Conservation (phyloP, 2,797 vertebrate species). For the Urocyon cinereoargenteus region DNA sequence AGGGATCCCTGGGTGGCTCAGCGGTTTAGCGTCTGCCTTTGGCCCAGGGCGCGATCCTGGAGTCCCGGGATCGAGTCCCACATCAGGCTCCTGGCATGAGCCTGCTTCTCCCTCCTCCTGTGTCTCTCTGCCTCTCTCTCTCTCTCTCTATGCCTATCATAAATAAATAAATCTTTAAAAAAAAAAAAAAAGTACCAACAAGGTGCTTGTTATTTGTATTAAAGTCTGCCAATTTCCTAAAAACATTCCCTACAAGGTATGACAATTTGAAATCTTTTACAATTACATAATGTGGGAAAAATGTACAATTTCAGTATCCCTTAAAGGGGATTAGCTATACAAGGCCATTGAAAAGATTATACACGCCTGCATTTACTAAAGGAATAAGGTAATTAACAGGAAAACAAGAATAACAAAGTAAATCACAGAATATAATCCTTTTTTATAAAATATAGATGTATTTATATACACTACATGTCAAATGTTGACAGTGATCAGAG, state of each 20-base stretch:
- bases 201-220: background rate
- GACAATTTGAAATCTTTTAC: constrained; percentile 37
- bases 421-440: background rate
- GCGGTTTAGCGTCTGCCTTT: no score
- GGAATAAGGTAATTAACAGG: background rate
- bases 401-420: constrained; percentile 29
- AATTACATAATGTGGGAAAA: background rate
- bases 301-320: constrained; percentile 6
- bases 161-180: no score
- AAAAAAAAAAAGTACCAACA: background rate
- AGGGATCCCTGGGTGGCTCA: background rate
- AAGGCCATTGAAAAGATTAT: background rate
- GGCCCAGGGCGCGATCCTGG: no score
- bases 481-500: background rate
- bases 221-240: background rate
- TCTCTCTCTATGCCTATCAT: no score
- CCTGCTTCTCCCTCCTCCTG: no score
- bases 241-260: background rate
- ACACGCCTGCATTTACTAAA: background rate
- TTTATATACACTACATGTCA: background rate
- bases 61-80: no score
- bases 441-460: background rate
- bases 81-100: no score
- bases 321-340: background rate
- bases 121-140: no score